These are phyloP conservation scores for Holcopasites calliopsidis DNA, from an alignment of 1,140 invertebrate genomes.

Conservation along the genomic window DNA sequence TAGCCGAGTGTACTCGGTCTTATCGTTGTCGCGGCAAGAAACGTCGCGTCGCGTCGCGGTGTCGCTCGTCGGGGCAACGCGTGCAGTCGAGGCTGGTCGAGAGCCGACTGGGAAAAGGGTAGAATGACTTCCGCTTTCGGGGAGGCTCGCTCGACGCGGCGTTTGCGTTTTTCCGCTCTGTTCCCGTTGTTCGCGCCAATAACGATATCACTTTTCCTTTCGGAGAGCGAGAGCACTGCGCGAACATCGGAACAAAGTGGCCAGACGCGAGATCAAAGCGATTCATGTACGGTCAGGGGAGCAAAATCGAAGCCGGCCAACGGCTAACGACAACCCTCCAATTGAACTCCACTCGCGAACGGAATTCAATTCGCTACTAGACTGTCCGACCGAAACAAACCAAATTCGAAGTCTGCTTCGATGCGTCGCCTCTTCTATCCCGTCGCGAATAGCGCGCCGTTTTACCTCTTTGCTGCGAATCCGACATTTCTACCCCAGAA, in stretches of 20 bases:
- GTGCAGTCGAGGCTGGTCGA: not conserved
- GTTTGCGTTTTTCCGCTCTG: not conserved
- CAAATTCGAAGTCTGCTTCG: slow-evolving; percentile 54
- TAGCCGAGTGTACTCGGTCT: not conserved
- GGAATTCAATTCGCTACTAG: slow-evolving; percentile 67
- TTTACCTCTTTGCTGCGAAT: slow-evolving; percentile 27
- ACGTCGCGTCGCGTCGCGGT: slow-evolving; percentile 1
- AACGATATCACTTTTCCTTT: slow-evolving; percentile 7
- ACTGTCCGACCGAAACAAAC: slow-evolving; percentile 43
- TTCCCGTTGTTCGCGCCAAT: not conserved
- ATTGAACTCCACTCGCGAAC: slow-evolving; percentile 66
- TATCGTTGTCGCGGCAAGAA: not conserved
- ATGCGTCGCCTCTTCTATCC: not conserved
- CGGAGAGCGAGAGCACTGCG: not conserved
- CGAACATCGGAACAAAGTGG: slow-evolving; percentile 25
- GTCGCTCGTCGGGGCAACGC: not conserved
- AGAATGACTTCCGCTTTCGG: no score
- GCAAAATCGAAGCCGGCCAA: slow-evolving; percentile 11
- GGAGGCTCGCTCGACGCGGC: not conserved
- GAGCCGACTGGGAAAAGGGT: not conserved
- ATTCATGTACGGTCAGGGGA: slow-evolving; percentile 11
- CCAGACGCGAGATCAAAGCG: not conserved
- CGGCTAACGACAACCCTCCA: slow-evolving; percentile 41
- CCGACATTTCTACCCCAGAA: not conserved
- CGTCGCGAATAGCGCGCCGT: not conserved